Conservation (phyloP, 1,140 invertebrate genomes). For the Riptortus pedestris region DNA sequence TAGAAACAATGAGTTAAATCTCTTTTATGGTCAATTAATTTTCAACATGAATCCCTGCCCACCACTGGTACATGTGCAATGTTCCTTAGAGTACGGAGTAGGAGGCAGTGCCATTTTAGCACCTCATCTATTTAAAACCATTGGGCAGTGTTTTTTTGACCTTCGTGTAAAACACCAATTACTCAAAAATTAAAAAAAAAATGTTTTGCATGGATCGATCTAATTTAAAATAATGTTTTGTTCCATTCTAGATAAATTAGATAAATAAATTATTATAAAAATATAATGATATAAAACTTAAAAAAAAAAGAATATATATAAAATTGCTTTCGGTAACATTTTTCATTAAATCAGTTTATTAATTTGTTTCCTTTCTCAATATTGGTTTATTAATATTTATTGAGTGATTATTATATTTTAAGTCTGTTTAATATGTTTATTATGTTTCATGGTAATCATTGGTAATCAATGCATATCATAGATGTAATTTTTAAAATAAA, state of each 20-base stretch:
- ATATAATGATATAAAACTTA: neutral
- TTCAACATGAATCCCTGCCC: neutral
- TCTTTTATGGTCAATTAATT: neutral
- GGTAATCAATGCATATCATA: conserved; percentile 29
- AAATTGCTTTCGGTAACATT: neutral
- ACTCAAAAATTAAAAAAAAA: neutral
- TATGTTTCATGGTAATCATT: neutral
- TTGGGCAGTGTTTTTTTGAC: neutral
- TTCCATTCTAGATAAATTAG: neutral
- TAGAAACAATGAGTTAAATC: too few relatives aligned
- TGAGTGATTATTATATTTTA: neutral
- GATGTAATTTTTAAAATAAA: conserved; percentile 29
- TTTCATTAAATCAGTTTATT: neutral
- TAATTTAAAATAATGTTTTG: neutral
- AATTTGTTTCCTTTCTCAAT: neutral
- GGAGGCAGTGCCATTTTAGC: conserved; percentile 22
- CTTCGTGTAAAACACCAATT: neutral
- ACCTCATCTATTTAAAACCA: neutral
- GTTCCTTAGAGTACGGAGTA: conserved; percentile 24
- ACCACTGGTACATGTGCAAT: conserved; percentile 16
- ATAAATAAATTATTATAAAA: neutral
- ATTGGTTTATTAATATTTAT: neutral
- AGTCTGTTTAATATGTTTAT: conserved; percentile 11
- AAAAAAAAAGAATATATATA: neutral
- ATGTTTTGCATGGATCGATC: neutral